phyloP scores from a whole-genome alignment of 37 sponge, comb jelly and placozoan genomes.

The Dysidea cf. avara region DNA sequence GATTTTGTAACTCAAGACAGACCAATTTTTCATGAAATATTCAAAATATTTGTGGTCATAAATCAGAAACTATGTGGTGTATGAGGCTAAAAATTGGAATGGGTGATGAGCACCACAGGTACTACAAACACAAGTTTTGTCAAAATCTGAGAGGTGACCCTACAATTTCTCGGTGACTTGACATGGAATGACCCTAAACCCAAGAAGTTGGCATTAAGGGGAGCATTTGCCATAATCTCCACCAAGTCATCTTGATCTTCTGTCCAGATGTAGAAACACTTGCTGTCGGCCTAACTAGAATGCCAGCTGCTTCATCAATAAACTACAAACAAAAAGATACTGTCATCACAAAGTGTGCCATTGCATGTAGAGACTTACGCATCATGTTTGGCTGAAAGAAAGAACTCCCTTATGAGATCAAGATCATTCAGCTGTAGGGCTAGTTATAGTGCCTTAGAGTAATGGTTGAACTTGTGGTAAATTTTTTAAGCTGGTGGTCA shows the following conservation, averaged over 20 bases:
- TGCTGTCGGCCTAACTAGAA: conserved; percentile 96
- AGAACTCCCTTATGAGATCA: conserved; percentile 66
- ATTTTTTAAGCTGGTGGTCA: conserved; percentile 76
- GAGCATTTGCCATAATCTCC: conserved; percentile 94
- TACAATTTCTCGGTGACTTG: too few relatives aligned
- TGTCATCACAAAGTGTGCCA: neutral
- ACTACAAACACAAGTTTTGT: too few relatives aligned
- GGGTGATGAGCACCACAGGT: too few relatives aligned
- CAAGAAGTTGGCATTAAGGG: conserved; percentile 91
- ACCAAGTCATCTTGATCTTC: conserved; percentile 70
- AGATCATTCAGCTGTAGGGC: conserved; percentile 89
- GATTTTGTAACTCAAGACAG: too few relatives aligned
- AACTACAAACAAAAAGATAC: conserved; percentile 21
- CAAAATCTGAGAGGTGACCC: too few relatives aligned
- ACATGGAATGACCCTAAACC: too few relatives aligned
- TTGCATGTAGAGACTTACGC: neutral
- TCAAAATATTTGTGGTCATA: too few relatives aligned
- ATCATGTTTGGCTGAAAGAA: conserved; percentile 50
- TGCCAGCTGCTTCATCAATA: conserved; percentile 91
- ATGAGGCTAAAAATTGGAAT: too few relatives aligned
- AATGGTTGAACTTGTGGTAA: conserved; percentile 66
- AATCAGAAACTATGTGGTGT: too few relatives aligned
- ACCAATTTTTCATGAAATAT: too few relatives aligned
- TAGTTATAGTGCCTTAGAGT: conserved; percentile 79
- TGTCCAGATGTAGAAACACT: conserved; percentile 83